phyloP scores from a whole-genome alignment of 2,113 vertebrate species.

The Fregetta grallaria region DNA sequence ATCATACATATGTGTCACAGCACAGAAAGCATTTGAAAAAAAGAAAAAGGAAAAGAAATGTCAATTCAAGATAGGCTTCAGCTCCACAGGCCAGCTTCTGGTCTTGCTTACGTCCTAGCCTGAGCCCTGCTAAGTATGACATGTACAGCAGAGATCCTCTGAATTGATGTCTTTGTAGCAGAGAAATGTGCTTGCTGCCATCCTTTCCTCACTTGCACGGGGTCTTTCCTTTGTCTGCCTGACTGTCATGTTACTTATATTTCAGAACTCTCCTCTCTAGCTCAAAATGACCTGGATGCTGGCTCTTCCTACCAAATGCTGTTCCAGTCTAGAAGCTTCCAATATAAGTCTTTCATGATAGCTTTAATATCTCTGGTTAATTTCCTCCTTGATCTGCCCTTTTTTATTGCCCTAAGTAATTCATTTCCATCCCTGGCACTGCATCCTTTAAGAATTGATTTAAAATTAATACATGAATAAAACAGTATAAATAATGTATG shows the following conservation, averaged over 20 bases:
- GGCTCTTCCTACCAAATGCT: background rate
- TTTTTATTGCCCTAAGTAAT: slow-evolving; percentile 45
- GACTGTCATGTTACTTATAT: rapidly evolving
- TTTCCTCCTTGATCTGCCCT: slow-evolving; percentile 12
- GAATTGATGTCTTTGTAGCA: background rate
- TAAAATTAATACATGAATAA: slow-evolving; percentile 62
- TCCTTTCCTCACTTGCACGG: background rate
- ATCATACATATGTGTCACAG: background rate
- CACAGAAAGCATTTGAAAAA: background rate
- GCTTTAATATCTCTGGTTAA: slow-evolving; percentile 16
- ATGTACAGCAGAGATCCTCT: background rate
- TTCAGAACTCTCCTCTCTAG: background rate
- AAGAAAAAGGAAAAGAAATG: background rate
- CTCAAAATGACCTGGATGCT: background rate
- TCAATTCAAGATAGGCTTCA: background rate
- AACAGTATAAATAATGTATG: slow-evolving; percentile 69
- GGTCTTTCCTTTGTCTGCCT: background rate
- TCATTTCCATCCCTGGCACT: slow-evolving; percentile 14
- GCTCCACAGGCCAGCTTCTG: background rate
- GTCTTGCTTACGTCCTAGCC: background rate
- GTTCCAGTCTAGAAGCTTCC: slow-evolving; percentile 8
- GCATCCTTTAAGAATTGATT: slow-evolving; percentile 46
- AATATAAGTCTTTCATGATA: background rate
- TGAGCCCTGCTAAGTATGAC: background rate
- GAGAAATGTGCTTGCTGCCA: background rate